Evolutionary conservation across 1,140 invertebrate species (phyloP), one percentile per base, ranked within the genome.

Genomic region (Ptiloglossa arizonensis): DNA sequence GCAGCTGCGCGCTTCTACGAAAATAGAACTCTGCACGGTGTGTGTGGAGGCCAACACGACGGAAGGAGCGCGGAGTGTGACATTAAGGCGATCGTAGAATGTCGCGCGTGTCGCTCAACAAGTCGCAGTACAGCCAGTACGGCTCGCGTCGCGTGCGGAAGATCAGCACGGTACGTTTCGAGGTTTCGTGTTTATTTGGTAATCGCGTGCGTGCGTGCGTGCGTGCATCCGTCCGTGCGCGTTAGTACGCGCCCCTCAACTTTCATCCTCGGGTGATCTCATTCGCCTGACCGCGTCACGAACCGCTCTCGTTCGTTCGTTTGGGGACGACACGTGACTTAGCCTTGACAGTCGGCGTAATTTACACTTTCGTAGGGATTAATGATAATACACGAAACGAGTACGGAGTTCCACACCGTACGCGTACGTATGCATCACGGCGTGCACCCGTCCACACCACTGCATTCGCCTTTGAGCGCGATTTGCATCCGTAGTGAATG

Each of bases 21-120:
- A 84, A 84, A 84, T 84, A 83, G 82, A 84, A 83, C 77, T 79
- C 46, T 57, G 57, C 68, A 62, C 68, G 48, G 44, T 66, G 73
- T 75, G 63, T 35, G 68, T 15, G 46, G 68, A 48, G 78, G 48
- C 59, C 71, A 50, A 62, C 56, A 74, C 66, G 69, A 17, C 24
- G 44, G 24, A 74, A 79, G 56, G 74, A 71, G 56, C 54, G 54
- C 52, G 44, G 46, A 81, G 79, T 81, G 79, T 72, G 79, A 79
- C 70, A 79, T 75, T 75, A 82, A 86, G 60, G 70, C 83, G 83
- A 41, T 86, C 54, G 79, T 83, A 90, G 83, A 87, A 93, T 93
- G 92, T 93, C 92, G 88, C 89, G 91, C 78, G 90, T 90, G 78
- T 93, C 92, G 80, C 89, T 93, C 82, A 93, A 90, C 89, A 93